phyloP scores from a whole-genome alignment of 2,888 invertebrate genomes.

The Nemurella pictetii region DNA sequence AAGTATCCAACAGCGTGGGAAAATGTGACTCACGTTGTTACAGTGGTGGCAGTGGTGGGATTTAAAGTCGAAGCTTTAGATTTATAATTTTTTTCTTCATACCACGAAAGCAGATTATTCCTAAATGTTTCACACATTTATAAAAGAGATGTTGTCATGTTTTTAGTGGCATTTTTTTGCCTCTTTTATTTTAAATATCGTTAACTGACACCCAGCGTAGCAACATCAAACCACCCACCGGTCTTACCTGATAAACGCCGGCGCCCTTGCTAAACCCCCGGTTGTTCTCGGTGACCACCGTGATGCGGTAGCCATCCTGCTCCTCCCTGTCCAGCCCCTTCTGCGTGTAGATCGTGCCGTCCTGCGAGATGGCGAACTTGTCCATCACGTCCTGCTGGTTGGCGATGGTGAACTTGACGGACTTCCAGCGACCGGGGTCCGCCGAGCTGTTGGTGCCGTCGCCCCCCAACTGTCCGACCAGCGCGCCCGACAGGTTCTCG shows the following conservation, averaged over 20 bases:
- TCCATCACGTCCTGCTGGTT: slow-evolving; percentile 82
- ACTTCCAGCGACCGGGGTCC: slow-evolving; percentile 50
- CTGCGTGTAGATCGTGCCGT: slow-evolving; percentile 79
- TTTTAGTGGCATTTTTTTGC: no score
- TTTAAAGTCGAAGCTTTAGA: no score
- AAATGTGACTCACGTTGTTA: no score
- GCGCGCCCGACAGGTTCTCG: slow-evolving; percentile 69
- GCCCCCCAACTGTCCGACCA: slow-evolving; percentile 36
- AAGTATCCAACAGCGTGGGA: no score
- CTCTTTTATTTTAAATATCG: no score
- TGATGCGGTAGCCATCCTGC: slow-evolving; percentile 71
- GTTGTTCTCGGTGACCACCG: slow-evolving; percentile 76
- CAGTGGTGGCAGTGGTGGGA: no score
- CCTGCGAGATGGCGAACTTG: slow-evolving; percentile 73
- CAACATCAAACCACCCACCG: no score
- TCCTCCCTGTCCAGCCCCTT: slow-evolving; percentile 77
- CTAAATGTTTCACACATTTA: no score
- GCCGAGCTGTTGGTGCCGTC: slow-evolving; percentile 46
- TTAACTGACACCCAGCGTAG: background rate
- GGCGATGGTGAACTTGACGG: slow-evolving; percentile 74
- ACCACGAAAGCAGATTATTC: no score
- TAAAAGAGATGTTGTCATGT: no score
- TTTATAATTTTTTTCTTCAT: no score
- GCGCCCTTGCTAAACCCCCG: slow-evolving; percentile 68
- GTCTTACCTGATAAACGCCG: slow-evolving; percentile 73